Percentiles rank a stretch among this genome's conserved stretches.
phyloP scores from a whole-genome alignment of 2,113 vertebrate genomes.

The Zosterops borbonicus region DNA sequence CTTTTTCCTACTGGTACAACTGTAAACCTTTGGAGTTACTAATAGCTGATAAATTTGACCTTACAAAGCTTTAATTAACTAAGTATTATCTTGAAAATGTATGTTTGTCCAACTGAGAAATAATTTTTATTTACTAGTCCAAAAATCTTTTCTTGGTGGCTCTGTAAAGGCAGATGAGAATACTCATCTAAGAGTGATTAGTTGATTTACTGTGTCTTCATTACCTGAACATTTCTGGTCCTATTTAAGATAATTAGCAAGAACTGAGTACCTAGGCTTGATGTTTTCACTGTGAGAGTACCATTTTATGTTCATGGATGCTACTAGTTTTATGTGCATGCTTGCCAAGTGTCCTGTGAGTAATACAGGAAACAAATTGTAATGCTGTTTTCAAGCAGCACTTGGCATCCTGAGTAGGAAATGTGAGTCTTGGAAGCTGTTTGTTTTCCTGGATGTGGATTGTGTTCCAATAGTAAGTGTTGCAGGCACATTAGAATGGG shows the following conservation, averaged over 20 bases:
- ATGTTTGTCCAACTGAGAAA: not conserved
- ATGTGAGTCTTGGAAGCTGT: not conserved
- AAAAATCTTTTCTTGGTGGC: not conserved
- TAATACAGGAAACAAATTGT: not conserved
- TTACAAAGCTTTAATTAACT: not conserved
- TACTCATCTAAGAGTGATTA: not conserved
- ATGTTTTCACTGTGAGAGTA: not conserved
- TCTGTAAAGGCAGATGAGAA: not conserved
- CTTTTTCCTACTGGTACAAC: not conserved
- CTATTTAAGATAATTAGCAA: not conserved
- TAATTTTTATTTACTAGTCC: not conserved
- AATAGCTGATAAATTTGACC: not conserved
- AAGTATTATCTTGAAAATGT: not conserved
- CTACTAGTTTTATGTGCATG: not conserved
- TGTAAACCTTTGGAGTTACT: not conserved
- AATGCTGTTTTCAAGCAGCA: not conserved
- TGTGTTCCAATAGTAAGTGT: not conserved
- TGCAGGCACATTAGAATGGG: not conserved
- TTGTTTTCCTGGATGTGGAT: not conserved
- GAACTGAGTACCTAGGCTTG: not conserved
- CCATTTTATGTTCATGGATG: not conserved
- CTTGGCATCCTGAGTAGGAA: not conserved
- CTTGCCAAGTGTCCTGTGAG: not conserved
- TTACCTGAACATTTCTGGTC: not conserved
- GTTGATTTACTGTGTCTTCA: not conserved